A percentile compares a stretch with the other conserved stretches of the same genome.
These are phyloP conservation scores for Phrynocephalus versicolor DNA, from an alignment of 2,113 vertebrate species.

Conservation along the genomic window DNA sequence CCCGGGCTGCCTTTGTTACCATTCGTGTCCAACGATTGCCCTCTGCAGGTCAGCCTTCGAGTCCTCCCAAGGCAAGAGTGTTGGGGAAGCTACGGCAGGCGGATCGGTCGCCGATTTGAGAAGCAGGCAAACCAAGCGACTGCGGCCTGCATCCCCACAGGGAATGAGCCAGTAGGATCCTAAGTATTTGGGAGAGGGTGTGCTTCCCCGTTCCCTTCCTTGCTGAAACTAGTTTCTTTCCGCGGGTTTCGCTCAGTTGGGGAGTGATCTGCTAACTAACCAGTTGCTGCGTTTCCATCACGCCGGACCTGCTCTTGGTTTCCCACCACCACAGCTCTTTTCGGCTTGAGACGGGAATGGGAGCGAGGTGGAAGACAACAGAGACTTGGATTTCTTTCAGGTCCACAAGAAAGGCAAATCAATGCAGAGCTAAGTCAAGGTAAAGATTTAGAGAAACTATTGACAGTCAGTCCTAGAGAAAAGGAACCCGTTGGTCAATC, in stretches of 20 bases:
- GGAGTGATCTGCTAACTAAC: neutral
- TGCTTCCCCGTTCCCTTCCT: neutral
- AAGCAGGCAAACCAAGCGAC: slow-evolving; percentile 28
- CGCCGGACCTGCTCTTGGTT: neutral
- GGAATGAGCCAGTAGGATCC: slow-evolving; percentile 13
- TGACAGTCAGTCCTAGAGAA: neutral
- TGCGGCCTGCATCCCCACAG: slow-evolving; percentile 30
- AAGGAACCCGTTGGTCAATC: neutral
- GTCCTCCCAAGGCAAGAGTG: slow-evolving; percentile 54
- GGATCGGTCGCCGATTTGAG: neutral
- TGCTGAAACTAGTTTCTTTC: slow-evolving; percentile 12
- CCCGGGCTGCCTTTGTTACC: slow-evolving; percentile 60
- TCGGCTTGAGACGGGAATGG: neutral
- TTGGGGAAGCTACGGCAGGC: slow-evolving; percentile 39
- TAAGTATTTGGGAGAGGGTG: slow-evolving; percentile 12
- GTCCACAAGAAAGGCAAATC: slow-evolving; percentile 21
- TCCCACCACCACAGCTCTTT: neutral
- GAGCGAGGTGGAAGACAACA: too few relatives aligned
- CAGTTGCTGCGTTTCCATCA: too few relatives aligned
- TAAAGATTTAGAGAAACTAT: slow-evolving; percentile 2
- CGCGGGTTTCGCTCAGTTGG: neutral
- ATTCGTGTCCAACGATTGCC: slow-evolving; percentile 82
- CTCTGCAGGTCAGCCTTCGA: slow-evolving; percentile 79
- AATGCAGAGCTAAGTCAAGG: slow-evolving; percentile 18
- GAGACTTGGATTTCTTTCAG: neutral